Base-by-base conservation (phyloP, 1,140 invertebrate species). In the Protaetia brevitarsis region DNA sequence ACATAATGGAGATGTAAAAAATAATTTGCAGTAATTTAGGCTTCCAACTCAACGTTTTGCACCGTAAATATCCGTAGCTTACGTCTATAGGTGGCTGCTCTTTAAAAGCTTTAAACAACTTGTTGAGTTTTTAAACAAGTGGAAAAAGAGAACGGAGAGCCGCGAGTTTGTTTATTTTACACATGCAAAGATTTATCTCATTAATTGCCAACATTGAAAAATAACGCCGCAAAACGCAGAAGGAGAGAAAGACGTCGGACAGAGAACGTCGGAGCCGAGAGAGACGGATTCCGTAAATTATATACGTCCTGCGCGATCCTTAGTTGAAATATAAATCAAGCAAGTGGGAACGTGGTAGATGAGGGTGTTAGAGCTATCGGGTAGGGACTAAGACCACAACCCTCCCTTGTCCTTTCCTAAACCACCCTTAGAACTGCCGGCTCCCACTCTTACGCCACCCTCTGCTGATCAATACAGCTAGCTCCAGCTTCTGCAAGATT, bases 331-430 rank as follows among this genome's bases (percentile, higher is more conserved):
- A 62, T 62, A 62, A 62, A 62, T 62, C 60, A 62, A 62, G 60
- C 60, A 36, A 62, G 60, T 62, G 60, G 66, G 69, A 66, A 66
- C 61, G 71, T 65, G 67, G 64, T 69, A 72, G 68, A 63, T 66
- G 65, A 66, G 68, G 72, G 67, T 65, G 70, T 69, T 63, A 68
- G 73, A 67, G 71, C 69, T 69, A 73, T 72, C 72, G 73, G 73
- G 72, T 68, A 75, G 73, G 71, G 71, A 72, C 73, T 75, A 75
- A 76, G 75, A 76, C 75, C 75, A 68, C 75, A 76, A 69, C 75
- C 71, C 73, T 74, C 75, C 75, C 75, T 75, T 76, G 74, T 76
- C 75, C 73, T 76, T 75, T 74, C 72, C 72, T 75, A 73, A 69
- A 72, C 75, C 71, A 73, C 75, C 75, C 75, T 76, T 76, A 76